Evolutionary conservation across 1,140 invertebrate species (phyloP).

Genomic region (Orussus abietinus): DNA sequence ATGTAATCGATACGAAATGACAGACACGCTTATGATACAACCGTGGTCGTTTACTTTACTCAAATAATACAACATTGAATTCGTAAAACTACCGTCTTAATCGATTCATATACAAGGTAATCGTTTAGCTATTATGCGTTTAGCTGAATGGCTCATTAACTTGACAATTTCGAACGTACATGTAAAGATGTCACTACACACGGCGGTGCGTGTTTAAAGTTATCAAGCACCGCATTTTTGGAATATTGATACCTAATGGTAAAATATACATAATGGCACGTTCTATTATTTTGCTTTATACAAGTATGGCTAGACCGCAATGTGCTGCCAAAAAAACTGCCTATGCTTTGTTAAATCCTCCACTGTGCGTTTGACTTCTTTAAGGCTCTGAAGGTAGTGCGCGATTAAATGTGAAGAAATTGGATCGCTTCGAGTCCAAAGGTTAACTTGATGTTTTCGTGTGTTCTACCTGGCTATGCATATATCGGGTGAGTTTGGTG

Average conservation of each 20-base stretch:
- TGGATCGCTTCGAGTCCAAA: too few relatives aligned
- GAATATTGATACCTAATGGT: constrained; percentile 21
- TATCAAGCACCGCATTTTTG: constrained; percentile 25
- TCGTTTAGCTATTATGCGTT: neutral
- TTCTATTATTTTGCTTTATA: constrained; percentile 22
- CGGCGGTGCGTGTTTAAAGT: too few relatives aligned
- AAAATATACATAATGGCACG: constrained; percentile 34
- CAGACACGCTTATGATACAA: neutral
- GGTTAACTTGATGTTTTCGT: too few relatives aligned
- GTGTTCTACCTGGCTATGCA: too few relatives aligned
- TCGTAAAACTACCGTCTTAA: neutral
- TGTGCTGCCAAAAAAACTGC: constrained; percentile 24
- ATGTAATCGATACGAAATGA: neutral
- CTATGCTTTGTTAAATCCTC: too few relatives aligned
- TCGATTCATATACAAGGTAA: neutral
- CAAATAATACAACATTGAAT: neutral
- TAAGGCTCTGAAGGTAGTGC: too few relatives aligned
- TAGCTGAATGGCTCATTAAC: too few relatives aligned
- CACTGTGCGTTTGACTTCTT: too few relatives aligned
- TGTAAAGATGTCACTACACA: too few relatives aligned
- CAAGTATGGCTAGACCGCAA: constrained; percentile 21
- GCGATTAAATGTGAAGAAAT: too few relatives aligned
- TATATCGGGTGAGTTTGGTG: too few relatives aligned
- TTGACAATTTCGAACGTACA: neutral
- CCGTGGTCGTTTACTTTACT: neutral